Percentiles rank a stretch among this genome's conserved stretches.
phyloP scores from a whole-genome alignment of 2,888 invertebrate species.

The Opisthograptis luteolata region DNA sequence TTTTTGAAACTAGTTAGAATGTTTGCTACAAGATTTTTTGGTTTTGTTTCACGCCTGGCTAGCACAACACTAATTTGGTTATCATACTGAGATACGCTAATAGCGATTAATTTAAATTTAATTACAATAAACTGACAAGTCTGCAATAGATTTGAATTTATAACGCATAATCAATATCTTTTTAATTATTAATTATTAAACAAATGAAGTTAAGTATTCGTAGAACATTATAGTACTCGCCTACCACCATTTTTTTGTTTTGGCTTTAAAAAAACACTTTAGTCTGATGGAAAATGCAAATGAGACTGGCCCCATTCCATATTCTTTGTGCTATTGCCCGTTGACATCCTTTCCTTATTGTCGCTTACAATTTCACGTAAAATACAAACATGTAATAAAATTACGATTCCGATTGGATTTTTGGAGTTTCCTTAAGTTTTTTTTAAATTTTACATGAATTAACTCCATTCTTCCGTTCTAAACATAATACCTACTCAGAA shows the following conservation, averaged over 20 bases:
- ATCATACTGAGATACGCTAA: constrained; percentile 51
- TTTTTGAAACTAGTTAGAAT: constrained; percentile 58
- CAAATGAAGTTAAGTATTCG: not conserved
- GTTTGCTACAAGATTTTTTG: constrained; percentile 46
- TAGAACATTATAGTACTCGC: not conserved
- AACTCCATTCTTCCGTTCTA: constrained; percentile 29
- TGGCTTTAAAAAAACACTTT: constrained; percentile 38
- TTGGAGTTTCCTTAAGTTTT: not conserved
- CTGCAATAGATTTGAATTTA: constrained; percentile 51
- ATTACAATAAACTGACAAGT: constrained; percentile 52
- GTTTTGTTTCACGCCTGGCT: constrained; percentile 41
- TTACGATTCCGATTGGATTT: not conserved
- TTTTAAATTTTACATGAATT: not conserved
- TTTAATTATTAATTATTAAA: constrained; percentile 36
- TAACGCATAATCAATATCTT: constrained; percentile 42
- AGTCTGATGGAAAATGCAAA: constrained; percentile 51
- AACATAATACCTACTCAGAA: constrained; percentile 33
- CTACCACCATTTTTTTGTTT: constrained; percentile 5
- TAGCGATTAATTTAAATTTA: constrained; percentile 52
- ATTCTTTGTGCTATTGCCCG: constrained; percentile 17
- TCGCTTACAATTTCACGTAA: not conserved
- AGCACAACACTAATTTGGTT: constrained; percentile 55
- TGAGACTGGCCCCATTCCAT: constrained; percentile 50
- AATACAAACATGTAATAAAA: not conserved
- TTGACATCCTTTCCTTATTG: constrained; percentile 4